Conservation (phyloP, 2,888 invertebrate species). For the Alsophila aescularia region DNA sequence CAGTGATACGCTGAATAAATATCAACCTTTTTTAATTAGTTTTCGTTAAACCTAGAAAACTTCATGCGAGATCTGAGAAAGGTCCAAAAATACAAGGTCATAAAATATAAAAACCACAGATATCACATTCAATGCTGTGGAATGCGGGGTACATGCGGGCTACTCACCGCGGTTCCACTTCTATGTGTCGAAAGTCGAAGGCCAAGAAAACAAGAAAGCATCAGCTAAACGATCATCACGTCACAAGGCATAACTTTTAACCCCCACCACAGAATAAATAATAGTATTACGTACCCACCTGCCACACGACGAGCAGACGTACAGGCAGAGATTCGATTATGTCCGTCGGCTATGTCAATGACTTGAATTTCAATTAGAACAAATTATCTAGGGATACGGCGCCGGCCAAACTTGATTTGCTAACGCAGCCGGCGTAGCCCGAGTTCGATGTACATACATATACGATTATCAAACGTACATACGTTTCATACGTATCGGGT, state of each 20-base stretch:
- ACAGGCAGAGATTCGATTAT: slow-evolving; percentile 75
- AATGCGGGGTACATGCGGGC: too few species aligned
- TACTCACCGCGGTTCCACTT: too few species aligned
- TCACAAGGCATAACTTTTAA: background rate
- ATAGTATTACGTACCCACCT: background rate
- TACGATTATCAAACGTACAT: slow-evolving; percentile 9
- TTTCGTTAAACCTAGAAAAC: too few species aligned
- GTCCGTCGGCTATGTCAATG: slow-evolving; percentile 85
- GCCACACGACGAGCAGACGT: slow-evolving; percentile 8
- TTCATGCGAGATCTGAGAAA: too few species aligned
- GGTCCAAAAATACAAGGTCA: too few species aligned
- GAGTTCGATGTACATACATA: slow-evolving; percentile 17
- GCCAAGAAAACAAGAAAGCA: too few species aligned
- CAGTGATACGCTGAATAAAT: too few species aligned
- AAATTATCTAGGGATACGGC: slow-evolving; percentile 83
- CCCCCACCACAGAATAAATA: background rate
- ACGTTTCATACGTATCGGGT: background rate
- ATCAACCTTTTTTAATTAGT: too few species aligned
- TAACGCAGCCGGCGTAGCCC: slow-evolving; percentile 59
- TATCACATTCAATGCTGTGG: too few species aligned
- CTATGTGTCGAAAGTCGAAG: too few species aligned
- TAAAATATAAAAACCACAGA: too few species aligned
- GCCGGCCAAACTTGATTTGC: slow-evolving; percentile 79
- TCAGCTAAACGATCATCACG: background rate
- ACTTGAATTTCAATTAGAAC: slow-evolving; percentile 89